Evolutionary conservation across 2,888 invertebrate species (phyloP).

Genomic region (Amphipoea oculea): DNA sequence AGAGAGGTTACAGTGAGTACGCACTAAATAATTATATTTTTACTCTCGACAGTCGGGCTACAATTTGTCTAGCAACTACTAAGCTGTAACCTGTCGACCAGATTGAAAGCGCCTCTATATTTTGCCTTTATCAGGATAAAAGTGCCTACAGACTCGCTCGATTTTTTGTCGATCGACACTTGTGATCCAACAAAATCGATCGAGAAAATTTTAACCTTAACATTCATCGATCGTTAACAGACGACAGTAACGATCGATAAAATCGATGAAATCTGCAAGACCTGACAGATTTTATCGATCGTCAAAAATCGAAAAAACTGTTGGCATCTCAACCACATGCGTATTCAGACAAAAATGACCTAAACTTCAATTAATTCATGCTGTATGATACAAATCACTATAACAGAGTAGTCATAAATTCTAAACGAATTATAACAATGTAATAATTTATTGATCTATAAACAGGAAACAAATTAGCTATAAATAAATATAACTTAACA

Average conservation of each 20-base stretch:
- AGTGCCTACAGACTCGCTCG: not conserved
- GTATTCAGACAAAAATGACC: not conserved
- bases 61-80: not conserved
- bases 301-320: not conserved
- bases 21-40: not conserved
- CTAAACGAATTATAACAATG: slow-evolving; percentile 26
- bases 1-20: not conserved
- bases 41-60: no score
- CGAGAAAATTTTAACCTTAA: not conserved
- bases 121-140: not conserved
- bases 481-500: slow-evolving; percentile 16
- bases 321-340: not conserved
- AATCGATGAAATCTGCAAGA: not conserved
- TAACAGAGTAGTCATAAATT: slow-evolving; percentile 17
- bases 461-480: slow-evolving; percentile 14
- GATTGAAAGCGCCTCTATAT: not conserved
- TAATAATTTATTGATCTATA: slow-evolving; percentile 16
- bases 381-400: not conserved
- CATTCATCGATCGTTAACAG: not conserved
- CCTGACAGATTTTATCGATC: not conserved
- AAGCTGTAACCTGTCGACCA: not conserved
- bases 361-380: not conserved
- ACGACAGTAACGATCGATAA: not conserved
- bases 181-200: not conserved
- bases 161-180: not conserved